Conservation (phyloP, 2,113 vertebrate species). For the Baryphthengus martii region DNA sequence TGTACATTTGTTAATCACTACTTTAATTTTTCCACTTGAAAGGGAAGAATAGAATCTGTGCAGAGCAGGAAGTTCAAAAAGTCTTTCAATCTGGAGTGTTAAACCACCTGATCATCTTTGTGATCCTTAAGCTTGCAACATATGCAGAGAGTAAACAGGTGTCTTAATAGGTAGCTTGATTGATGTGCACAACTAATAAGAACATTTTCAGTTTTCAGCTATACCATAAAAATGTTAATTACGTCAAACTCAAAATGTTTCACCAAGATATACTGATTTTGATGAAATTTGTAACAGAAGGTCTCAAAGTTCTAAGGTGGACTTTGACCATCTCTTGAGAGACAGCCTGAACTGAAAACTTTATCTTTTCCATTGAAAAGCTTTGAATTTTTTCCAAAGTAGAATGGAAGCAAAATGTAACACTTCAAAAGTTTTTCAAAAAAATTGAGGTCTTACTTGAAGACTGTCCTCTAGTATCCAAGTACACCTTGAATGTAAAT, state of each 20-base stretch:
- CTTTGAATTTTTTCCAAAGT: background rate
- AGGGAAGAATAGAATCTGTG: background rate
- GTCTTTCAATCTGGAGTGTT: background rate
- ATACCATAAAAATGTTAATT: background rate
- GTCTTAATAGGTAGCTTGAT: background rate
- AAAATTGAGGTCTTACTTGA: background rate
- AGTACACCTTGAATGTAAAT: background rate
- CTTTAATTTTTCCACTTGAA: background rate
- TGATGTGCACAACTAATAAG: background rate
- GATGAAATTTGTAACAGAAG: background rate
- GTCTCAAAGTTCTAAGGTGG: background rate
- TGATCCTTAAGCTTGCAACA: background rate
- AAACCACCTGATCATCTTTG: background rate
- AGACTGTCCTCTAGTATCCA: background rate
- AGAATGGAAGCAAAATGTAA: background rate
- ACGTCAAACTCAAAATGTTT: background rate
- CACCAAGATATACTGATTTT: background rate
- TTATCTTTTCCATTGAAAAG: background rate
- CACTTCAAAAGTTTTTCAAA: background rate
- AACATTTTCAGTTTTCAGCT: background rate
- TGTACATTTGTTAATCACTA: background rate
- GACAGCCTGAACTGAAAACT: background rate
- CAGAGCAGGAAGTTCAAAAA: constrained; percentile 35
- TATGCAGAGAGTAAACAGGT: background rate
- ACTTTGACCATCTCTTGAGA: background rate